phyloP scores from a whole-genome alignment of 2,113 vertebrate genomes.

The Rousettus leschenaultii region DNA sequence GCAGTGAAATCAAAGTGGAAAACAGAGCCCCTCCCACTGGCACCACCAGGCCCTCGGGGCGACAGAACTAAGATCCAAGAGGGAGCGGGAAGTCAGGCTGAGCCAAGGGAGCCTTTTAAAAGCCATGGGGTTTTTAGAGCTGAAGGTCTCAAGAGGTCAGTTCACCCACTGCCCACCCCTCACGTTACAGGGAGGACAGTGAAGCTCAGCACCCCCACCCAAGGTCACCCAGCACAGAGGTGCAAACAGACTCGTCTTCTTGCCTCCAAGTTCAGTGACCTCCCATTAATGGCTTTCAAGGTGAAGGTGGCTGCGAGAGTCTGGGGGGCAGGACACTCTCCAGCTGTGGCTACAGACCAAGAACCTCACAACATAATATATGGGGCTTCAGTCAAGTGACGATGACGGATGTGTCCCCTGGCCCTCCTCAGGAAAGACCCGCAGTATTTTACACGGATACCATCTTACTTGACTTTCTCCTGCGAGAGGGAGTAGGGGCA shows the following conservation, averaged over 20 bases:
- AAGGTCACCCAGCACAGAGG: background rate
- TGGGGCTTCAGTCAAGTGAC: background rate
- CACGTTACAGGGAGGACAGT: background rate
- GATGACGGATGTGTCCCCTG: background rate
- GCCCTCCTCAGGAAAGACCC: background rate
- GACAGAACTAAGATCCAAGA: background rate
- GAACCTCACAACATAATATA: background rate
- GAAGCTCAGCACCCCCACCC: background rate
- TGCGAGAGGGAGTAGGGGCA: background rate
- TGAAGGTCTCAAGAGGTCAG: background rate
- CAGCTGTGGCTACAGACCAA: background rate
- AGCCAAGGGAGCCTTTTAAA: background rate
- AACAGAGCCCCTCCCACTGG: background rate
- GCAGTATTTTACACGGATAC: background rate
- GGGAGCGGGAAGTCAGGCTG: background rate
- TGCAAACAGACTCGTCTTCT: background rate
- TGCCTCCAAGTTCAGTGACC: background rate
- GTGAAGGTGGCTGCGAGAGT: background rate
- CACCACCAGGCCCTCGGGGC: background rate
- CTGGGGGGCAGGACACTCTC: accelerated
- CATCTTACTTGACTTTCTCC: background rate
- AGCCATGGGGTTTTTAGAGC: background rate
- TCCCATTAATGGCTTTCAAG: background rate
- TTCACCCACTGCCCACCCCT: background rate
- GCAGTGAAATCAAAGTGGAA: background rate